Evolutionary conservation across 2,797 vertebrate species (phyloP), one percentile per base, ranked within the genome.

Genomic region (Florisuga fusca): DNA sequence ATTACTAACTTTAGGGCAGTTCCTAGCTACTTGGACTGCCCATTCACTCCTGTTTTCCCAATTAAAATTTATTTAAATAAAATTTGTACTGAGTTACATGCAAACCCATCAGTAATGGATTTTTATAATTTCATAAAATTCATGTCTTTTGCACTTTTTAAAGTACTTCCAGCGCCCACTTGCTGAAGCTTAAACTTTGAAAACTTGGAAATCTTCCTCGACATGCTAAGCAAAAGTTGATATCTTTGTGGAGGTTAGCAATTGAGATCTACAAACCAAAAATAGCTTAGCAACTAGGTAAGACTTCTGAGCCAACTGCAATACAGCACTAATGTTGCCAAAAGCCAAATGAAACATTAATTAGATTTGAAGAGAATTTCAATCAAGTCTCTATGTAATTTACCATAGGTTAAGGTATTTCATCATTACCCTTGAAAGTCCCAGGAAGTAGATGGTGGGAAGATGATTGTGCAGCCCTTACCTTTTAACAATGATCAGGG

Each of bases 401-500:
- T 92, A 88, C 96, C 84, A 88, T 54, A 73, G 89, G 87, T 87
- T 8, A 15, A 87, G 76, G 54, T 89, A 87, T 96, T 96, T 95
- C 90, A 78, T 69, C 69, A 71, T 83, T 91, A 93, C 68, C 54
- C 58, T 81, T 90, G 61, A 83, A 95, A 90, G 78, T 84, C 90
- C 89, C 85, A 90, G 94, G 95, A 95, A 96, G 95, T 87, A 88
- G 82, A 80, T 85, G 87, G 91, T 97, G 90, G 94, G 95, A 92
- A 92, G 89, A 93, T 91, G 96, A 96, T 90, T 87, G 94, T 4
- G 2, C 19, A 92, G 87, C 74, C 94, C 94, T 84, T 97, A 96
- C 94, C 96, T 97, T 96, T 97, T 96, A 97, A 96, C 95, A 96
- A 97, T 96, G 96, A 93, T 95, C 94, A 95, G 80, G 84, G 91